Percentiles rank a stretch among this genome's conserved stretches.
Conservation (phyloP, 2,797 vertebrate species). For the Denticeps clupeoides region DNA sequence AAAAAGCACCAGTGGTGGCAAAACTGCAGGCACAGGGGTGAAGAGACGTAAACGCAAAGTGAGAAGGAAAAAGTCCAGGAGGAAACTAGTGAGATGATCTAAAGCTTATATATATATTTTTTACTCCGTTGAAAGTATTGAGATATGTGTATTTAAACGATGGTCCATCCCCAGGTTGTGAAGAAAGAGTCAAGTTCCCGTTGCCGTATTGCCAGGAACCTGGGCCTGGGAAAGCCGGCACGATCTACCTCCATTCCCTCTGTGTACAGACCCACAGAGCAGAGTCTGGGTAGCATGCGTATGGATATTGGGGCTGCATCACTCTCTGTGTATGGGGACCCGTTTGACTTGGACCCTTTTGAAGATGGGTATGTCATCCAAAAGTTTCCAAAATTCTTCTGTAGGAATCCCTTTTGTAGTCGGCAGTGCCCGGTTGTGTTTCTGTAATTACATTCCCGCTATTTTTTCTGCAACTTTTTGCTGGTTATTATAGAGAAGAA, state of each 20-base stretch:
- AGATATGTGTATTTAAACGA: background rate
- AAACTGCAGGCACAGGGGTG: constrained; percentile 38
- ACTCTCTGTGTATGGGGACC: constrained; percentile 87
- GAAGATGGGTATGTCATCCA: constrained; percentile 61
- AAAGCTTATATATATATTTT: too few species aligned
- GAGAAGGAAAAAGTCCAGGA: constrained; percentile 62
- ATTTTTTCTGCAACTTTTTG: background rate
- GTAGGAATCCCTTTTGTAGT: too few species aligned
- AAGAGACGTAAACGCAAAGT: constrained; percentile 54
- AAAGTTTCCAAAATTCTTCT: too few species aligned
- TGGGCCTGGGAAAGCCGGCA: constrained; percentile 66
- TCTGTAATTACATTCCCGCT: background rate
- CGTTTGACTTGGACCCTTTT: constrained; percentile 75
- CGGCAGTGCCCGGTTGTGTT: too few species aligned
- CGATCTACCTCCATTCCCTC: constrained; percentile 65
- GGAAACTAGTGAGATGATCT: constrained; percentile 42
- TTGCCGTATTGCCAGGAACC: constrained; percentile 73
- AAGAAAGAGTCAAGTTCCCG: constrained; percentile 60
- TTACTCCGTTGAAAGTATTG: background rate
- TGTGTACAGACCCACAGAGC: constrained; percentile 66
- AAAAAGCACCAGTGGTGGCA: constrained; percentile 56
- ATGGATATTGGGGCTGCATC: constrained; percentile 86
- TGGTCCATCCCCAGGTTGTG: constrained; percentile 22
- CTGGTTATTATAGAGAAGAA: constrained; percentile 48
- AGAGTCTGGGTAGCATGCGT: constrained; percentile 78